phyloP scores from a whole-genome alignment of 2,797 vertebrate species.

The Notamacropus eugenii region DNA sequence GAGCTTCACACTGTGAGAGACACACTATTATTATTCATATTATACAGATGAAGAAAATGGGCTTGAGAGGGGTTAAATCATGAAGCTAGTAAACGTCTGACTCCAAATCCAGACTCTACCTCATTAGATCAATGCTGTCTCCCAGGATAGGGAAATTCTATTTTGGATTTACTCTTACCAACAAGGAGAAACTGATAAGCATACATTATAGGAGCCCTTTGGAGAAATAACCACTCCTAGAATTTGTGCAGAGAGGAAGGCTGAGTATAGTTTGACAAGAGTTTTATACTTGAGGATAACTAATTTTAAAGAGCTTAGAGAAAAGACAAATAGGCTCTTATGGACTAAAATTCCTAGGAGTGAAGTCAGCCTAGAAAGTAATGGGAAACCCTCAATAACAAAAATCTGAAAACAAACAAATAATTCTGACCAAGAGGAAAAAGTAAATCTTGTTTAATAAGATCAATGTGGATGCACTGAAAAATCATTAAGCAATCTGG shows the following conservation, averaged over 20 bases:
- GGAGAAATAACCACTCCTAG: not conserved
- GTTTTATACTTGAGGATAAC: not conserved
- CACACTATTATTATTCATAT: not conserved
- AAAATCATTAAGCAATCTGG: not conserved
- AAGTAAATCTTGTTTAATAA: not conserved
- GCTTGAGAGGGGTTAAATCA: not conserved
- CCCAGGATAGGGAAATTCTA: not conserved
- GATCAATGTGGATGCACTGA: not conserved
- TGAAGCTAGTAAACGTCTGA: not conserved
- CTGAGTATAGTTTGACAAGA: not conserved
- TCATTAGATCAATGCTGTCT: not conserved
- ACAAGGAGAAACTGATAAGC: not conserved
- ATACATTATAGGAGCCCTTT: not conserved
- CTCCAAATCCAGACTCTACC: not conserved
- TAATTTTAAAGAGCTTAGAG: not conserved
- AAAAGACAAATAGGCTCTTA: not conserved
- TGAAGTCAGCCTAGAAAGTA: not conserved
- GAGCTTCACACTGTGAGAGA: not conserved
- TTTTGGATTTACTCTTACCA: not conserved
- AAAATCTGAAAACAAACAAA: not conserved
- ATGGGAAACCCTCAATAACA: not conserved
- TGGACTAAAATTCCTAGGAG: not conserved
- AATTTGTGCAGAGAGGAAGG: not conserved
- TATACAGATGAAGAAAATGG: not conserved
- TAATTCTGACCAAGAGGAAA: not conserved